A percentile compares a stretch with the other conserved stretches of the same genome.
These are phyloP conservation scores for Phyllostomus hastatus DNA, from an alignment of 2,113 vertebrate species.

Conservation along the genomic window DNA sequence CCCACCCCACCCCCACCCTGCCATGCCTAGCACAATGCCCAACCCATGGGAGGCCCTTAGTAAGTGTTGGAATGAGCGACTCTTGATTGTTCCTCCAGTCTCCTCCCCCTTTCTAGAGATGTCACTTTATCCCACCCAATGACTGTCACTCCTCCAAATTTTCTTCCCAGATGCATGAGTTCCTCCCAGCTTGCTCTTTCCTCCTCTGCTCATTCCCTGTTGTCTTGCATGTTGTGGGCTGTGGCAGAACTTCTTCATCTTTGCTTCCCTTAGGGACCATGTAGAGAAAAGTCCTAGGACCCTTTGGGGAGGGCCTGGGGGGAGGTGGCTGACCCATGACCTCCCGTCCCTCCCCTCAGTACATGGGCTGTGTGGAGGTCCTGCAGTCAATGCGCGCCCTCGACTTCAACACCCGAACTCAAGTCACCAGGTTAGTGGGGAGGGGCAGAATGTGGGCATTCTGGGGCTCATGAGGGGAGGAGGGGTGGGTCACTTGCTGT, in stretches of 20 bases:
- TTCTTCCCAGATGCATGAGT: conserved; percentile 20
- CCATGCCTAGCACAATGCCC: conserved; percentile 4
- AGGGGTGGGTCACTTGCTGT: not conserved
- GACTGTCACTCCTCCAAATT: not conserved
- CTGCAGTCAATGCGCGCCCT: conserved; percentile 97
- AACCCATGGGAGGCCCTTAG: not conserved
- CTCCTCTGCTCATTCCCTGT: not conserved
- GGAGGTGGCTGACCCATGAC: not conserved
- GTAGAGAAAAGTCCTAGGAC: not conserved
- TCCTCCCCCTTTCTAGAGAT: conserved; percentile 29
- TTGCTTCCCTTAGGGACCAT: not conserved
- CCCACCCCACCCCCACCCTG: not conserved
- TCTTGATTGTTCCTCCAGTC: not conserved
- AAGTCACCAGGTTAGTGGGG: conserved; percentile 93
- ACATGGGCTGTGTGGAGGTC: conserved; percentile 98
- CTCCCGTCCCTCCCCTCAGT: conserved; percentile 68
- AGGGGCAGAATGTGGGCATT: not conserved
- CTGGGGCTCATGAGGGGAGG: not conserved
- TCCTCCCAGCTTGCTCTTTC: not conserved
- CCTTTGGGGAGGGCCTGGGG: not conserved
- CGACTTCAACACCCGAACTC: conserved; percentile 97
- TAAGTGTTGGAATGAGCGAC: conserved; percentile 8
- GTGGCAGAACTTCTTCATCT: not conserved
- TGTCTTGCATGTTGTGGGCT: not conserved
- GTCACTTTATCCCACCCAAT: not conserved